Evolutionary conservation across 2,888 invertebrate genomes (phyloP), one percentile per base, ranked within the genome.

Genomic region (Seira sanloemensis): DNA sequence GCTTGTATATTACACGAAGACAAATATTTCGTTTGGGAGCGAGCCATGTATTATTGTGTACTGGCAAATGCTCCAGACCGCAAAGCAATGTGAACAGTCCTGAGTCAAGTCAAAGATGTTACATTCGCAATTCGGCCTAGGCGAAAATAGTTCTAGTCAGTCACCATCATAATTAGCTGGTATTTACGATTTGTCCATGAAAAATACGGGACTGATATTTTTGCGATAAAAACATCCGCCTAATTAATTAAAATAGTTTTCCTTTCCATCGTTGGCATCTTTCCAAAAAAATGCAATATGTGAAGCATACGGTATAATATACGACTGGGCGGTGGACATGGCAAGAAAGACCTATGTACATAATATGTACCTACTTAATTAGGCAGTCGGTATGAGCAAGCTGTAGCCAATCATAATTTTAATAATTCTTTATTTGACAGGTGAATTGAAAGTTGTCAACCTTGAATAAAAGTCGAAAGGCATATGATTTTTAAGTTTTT

Each of bases 371-470:
- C 50, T 62, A n/a, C 16, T n/a, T 12, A 18, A 25, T 1, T 46
- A 19, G 72, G n/a, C 12, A 1, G 58, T 73, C 58, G n/a, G 62
- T 46, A 7, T 16, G 46, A 75, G 50, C 54, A 67, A 68, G 68
- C 68, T 12, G 21, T 77, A n/a, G 71, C 71, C 71, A 78, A 78
- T 71, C 78, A 73, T 54, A 66, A 79, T 67, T 73, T 72, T 73
- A 25, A 25, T 72, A 54, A n/a, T 72, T 58, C 26, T 77, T 76
- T 77, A 82, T 77, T 54, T 72, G 82, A 72, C 82, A 82, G 50
- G 68, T 26, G n/a, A 84, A 62, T 65, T 50, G 78, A 84, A 78
- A 84, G 74, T 84, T 84, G 78, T 78, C 84, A 84, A 78, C 84
- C 84, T 84, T 84, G 84, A 84, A 78, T 78, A 71, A 72, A n/a